These are phyloP conservation scores for Sipunculus nudus DNA, from an alignment of 2,888 invertebrate genomes.

Conservation along the genomic window DNA sequence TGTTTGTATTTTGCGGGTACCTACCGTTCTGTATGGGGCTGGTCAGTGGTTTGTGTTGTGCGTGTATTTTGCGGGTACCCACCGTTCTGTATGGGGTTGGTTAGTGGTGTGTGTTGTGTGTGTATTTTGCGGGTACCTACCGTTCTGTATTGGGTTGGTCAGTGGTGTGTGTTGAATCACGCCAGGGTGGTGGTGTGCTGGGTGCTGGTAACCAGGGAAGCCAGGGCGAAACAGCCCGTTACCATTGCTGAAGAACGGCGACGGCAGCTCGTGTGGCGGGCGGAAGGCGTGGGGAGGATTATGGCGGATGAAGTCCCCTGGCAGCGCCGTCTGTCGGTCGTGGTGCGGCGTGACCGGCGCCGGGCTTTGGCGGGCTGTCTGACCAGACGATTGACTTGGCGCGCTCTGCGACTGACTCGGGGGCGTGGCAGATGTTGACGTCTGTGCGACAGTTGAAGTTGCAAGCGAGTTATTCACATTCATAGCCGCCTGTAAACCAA, in stretches of 20 bases:
- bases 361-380: background rate
- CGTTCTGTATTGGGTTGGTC: conserved; percentile 54
- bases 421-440: conserved; percentile 9
- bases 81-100: conserved; percentile 57
- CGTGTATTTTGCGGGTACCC: too few relatives aligned
- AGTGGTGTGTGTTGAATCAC: conserved; percentile 53
- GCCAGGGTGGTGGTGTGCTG: conserved; percentile 51
- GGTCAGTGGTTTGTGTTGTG: too few relatives aligned
- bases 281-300: conserved; percentile 52
- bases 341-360: conserved; percentile 20
- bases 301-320: conserved; percentile 15
- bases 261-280: conserved; percentile 60
- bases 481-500: too few relatives aligned
- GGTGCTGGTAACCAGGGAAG: conserved; percentile 56
- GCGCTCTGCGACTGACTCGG: background rate
- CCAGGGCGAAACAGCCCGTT: conserved; percentile 64
- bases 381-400: conserved; percentile 5
- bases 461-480: background rate
- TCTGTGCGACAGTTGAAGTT: conserved; percentile 12
- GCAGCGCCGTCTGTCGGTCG: conserved; percentile 9
- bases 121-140: too few relatives aligned
- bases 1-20: too few relatives aligned
- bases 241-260: conserved; percentile 62
- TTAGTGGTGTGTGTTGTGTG: conserved; percentile 50
- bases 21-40: too few relatives aligned